These are phyloP conservation scores for Oceanodroma leucorhoa DNA, from an alignment of 2,797 vertebrate species.

Conservation along the genomic window DNA sequence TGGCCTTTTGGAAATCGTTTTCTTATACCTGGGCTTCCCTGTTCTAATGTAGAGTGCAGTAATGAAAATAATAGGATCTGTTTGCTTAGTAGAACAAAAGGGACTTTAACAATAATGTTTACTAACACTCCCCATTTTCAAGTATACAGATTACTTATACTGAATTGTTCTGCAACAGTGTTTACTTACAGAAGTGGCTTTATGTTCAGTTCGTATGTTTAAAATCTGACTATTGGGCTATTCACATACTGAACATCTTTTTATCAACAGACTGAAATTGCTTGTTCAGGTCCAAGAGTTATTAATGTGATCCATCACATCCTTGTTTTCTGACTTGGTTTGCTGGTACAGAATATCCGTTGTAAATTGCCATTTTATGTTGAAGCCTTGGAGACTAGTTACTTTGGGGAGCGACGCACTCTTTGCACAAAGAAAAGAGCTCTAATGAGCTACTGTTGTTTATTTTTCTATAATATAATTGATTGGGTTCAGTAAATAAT, in stretches of 20 bases:
- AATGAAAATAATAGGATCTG: constrained; percentile 70
- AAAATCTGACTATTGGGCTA: constrained; percentile 68
- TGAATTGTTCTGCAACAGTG: constrained; percentile 72
- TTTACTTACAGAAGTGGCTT: constrained; percentile 74
- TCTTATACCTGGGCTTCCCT: constrained; percentile 40
- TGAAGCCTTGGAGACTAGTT: constrained; percentile 59
- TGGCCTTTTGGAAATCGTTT: constrained; percentile 63
- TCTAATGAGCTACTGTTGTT: constrained; percentile 98
- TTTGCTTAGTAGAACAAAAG: constrained; percentile 76
- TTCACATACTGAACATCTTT: constrained; percentile 63
- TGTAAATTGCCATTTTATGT: constrained; percentile 65
- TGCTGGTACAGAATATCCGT: constrained; percentile 56
- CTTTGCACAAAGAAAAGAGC: constrained; percentile 83
- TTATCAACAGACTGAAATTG: constrained; percentile 63
- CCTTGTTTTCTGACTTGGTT: constrained; percentile 66
- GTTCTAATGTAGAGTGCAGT: constrained; percentile 61
- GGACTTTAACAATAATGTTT: constrained; percentile 72
- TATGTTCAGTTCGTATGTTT: constrained; percentile 68
- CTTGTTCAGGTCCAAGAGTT: constrained; percentile 61
- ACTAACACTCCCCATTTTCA: constrained; percentile 69
- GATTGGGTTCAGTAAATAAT: constrained; percentile 96
- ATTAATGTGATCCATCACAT: constrained; percentile 59
- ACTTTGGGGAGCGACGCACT: constrained; percentile 59
- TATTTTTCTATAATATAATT: constrained; percentile 97
- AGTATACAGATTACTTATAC: constrained; percentile 65